phyloP scores from a whole-genome alignment of 2,113 vertebrate species.

The Rhinichthys klamathensis region DNA sequence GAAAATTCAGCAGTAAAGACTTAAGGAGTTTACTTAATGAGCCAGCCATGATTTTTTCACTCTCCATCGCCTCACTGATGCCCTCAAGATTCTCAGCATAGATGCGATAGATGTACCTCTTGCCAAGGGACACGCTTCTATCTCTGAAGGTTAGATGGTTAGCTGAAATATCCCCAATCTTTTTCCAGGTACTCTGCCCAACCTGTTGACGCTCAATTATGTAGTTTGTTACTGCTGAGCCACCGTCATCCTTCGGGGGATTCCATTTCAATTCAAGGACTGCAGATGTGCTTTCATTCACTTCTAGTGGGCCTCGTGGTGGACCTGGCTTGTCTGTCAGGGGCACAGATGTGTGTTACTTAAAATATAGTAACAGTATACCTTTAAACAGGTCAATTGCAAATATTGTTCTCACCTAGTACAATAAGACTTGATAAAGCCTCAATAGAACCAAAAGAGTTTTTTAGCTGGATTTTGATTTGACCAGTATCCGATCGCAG shows the following conservation, averaged over 20 bases:
- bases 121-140: conserved; percentile 76
- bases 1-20: background rate
- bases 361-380: background rate
- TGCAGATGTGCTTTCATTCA: conserved; percentile 69
- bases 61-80: conserved; percentile 77
- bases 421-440: conserved; percentile 77
- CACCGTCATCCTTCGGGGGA: conserved; percentile 81
- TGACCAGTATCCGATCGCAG: conserved; percentile 79
- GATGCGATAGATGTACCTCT: conserved; percentile 84
- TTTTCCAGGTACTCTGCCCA: conserved; percentile 77
- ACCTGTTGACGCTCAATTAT: conserved; percentile 78
- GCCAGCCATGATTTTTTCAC: conserved; percentile 79
- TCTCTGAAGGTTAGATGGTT: conserved; percentile 77
- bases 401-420: conserved; percentile 70
- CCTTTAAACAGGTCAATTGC: background rate
- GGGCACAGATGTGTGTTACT: conserved; percentile 5
- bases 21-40: conserved; percentile 75
- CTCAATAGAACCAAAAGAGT: conserved; percentile 75
- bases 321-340: conserved; percentile 79
- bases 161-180: conserved; percentile 74
- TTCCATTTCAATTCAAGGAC: conserved; percentile 81
- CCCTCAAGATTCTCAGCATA: conserved; percentile 82
- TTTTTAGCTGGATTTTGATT: conserved; percentile 84
- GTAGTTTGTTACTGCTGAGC: conserved; percentile 78
- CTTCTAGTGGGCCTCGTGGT: conserved; percentile 82